phyloP scores from a whole-genome alignment of 2,888 invertebrate species.

The Steinernema hermaphroditum region DNA sequence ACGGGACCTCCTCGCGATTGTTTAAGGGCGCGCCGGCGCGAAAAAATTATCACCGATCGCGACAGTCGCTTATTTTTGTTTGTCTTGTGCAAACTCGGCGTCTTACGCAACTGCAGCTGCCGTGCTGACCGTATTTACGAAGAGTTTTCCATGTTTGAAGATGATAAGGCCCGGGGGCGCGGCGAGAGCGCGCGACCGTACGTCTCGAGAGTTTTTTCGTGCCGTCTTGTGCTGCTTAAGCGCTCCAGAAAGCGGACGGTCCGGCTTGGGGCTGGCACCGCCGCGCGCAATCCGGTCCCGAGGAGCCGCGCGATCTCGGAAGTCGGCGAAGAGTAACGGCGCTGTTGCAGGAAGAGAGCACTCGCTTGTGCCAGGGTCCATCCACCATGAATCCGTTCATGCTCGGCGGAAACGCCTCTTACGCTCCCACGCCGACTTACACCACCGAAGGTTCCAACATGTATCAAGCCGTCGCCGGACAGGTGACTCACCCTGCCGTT shows the following conservation, averaged over 20 bases:
- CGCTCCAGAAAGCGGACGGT: slow-evolving; percentile 25
- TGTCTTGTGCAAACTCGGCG: neutral
- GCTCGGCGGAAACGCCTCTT: slow-evolving; percentile 22
- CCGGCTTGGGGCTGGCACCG: slow-evolving; percentile 17
- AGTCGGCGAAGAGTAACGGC: neutral
- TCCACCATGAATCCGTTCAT: slow-evolving; percentile 27
- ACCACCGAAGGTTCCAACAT: neutral
- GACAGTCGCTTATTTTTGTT: slow-evolving; percentile 31
- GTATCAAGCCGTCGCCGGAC: slow-evolving; percentile 18
- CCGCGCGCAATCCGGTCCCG: slow-evolving; percentile 24
- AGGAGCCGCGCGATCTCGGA: neutral
- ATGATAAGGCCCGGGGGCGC: slow-evolving; percentile 10
- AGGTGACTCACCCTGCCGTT: slow-evolving; percentile 4
- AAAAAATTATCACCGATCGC: slow-evolving; percentile 8
- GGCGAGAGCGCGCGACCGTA: no score
- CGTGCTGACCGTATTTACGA: slow-evolving; percentile 27
- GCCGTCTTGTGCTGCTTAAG: slow-evolving; percentile 28
- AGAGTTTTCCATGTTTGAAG: slow-evolving; percentile 23
- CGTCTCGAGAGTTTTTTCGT: neutral
- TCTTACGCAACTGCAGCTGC: slow-evolving; percentile 28
- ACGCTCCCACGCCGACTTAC: slow-evolving; percentile 15
- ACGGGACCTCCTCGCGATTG: neutral
- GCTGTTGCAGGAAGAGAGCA: slow-evolving; percentile 19
- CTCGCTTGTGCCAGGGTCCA: neutral
- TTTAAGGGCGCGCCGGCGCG: slow-evolving; percentile 13